Base-by-base conservation (phyloP, 2,113 vertebrate species). In the Pangasianodon hypophthalmus region DNA sequence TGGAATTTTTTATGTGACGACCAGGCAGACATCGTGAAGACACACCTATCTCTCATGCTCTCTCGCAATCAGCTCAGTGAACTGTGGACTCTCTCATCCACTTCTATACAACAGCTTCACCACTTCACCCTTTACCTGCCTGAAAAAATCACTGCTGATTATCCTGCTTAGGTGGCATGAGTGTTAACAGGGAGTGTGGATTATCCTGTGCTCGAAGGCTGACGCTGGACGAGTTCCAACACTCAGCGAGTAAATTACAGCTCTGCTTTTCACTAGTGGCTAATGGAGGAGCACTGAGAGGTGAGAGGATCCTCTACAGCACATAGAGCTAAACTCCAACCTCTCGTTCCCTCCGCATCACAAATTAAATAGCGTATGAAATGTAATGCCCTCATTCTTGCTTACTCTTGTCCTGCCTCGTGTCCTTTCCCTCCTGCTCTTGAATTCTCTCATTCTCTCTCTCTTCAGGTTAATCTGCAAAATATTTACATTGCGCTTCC, bases 221-320 rank as follows among this genome's bases (percentile, higher is more conserved):
- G 82, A 56, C 0, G 52, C 16, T 83, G 52, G 80, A 84, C 7
- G 56, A 46, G 82, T 26, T 60, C 82, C 56, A 13, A 62, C 56
- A 44, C 56, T 84, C 82, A 8, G 82, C 56, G 6, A 62, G 56
- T 46, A 84, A 84, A 84, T 60, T 44, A 44, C 81, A 37, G n/a
- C 79, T 81, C 79, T 81, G 11, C 79, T 54, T 54, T 81, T 81
- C 48, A 81, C n/a, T 37, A 37, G 52, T 18, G 52, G 52, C 13
- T 84, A 84, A 84, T 84, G 56, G 3, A 58, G 26, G 46, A 32
- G 26, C 19, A 14, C 7, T 81, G 32, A 44, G 56, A 58, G 56
- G 32, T 62, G 21, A 84, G 56, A 84, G 82, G 56, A 46, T 84
- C 37, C 56, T 84, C 37, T 29, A 60, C 14, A 46, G 56, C 56